These are phyloP conservation scores for Rugalucina vietnamica DNA, from an alignment of 2,888 invertebrate genomes.

Conservation along the genomic window DNA sequence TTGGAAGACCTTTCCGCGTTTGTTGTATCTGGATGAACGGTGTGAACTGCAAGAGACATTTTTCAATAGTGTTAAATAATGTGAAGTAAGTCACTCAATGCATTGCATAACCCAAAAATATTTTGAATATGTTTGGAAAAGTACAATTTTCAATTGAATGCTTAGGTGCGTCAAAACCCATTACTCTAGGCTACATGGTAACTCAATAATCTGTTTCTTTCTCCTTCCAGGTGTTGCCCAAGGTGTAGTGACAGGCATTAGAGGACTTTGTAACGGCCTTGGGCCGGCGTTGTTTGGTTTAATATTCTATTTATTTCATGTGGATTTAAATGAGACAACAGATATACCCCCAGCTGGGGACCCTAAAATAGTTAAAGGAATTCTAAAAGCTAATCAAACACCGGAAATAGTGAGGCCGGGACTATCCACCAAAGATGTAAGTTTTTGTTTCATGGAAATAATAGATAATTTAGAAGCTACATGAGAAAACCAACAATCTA, in stretches of 20 bases:
- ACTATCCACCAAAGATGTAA: constrained; percentile 45
- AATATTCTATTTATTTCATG: constrained; percentile 99
- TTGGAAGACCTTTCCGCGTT: no score
- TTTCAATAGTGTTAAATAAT: no score
- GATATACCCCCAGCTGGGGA: constrained; percentile 31
- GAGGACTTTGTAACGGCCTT: constrained; percentile 98
- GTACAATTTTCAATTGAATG: no score
- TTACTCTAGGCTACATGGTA: no score
- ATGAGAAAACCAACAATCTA: no score
- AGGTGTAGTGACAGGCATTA: constrained; percentile 99
- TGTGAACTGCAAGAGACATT: no score
- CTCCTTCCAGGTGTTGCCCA: constrained; percentile 86
- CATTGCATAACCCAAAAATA: no score
- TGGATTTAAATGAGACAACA: constrained; percentile 92
- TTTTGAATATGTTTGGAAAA: no score
- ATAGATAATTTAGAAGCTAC: no score
- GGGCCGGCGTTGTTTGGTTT: constrained; percentile 99
- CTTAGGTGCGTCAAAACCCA: no score
- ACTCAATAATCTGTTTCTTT: background rate
- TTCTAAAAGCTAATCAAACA: background rate
- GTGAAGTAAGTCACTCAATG: no score
- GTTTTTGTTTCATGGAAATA: constrained; percentile 22
- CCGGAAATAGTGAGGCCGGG: background rate
- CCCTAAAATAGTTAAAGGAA: background rate
- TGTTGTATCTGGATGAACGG: no score